Evolutionary conservation across 2,797 vertebrate species (phyloP), one percentile per base, ranked within the genome.

Genomic region (Masticophis lateralis): DNA sequence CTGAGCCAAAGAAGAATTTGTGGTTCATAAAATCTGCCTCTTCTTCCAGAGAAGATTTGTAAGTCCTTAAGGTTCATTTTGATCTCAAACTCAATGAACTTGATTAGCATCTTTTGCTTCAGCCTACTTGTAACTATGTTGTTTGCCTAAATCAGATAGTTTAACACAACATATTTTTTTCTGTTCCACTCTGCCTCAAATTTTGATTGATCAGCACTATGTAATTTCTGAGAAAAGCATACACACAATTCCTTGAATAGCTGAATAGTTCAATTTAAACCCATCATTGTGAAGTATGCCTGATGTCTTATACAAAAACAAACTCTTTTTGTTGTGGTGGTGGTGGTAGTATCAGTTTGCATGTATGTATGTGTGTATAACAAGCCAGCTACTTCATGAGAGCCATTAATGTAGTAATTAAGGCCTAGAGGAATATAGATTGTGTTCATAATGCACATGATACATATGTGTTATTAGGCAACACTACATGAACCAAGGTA

Each of bases 381-480:
- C 74, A 96, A 95, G 13, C 8, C 53, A 43, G 90, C 92, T 88
- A 22, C n/a, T 95, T 88, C 14, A 0, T 92, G 32, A 92, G 91
- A 92, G 61, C 79, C 86, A 8, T 94, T 95, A 96, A 95, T 22
- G 61, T 43, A 60, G 8, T 93, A 93, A 95, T 95, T 47, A 92
- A 91, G 12, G 12, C 55, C 55, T 32, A 94, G 95, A 96, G 94
- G 74, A 92, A 92, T 86, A 94, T 92, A 94, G 12, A 55, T 96
- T 95, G 92, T 69, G 18, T 89, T 94, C 94, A 91, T 25, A 88
- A 51, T n/a, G 92, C 63, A 53, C 92, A 94, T 25, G 88, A 51
- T n/a, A 93, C 60, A 53, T 92, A 94, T 25, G 92, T 94, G 92
- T 66, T 93, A 94, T 96, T 95, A 88, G 12, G 57, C 12, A 25